Percentiles rank a stretch among this genome's conserved stretches.
Evolutionary conservation across 35 echinoderm and acorn worm species (phyloP).

Genomic region (Acanthaster planci): DNA sequence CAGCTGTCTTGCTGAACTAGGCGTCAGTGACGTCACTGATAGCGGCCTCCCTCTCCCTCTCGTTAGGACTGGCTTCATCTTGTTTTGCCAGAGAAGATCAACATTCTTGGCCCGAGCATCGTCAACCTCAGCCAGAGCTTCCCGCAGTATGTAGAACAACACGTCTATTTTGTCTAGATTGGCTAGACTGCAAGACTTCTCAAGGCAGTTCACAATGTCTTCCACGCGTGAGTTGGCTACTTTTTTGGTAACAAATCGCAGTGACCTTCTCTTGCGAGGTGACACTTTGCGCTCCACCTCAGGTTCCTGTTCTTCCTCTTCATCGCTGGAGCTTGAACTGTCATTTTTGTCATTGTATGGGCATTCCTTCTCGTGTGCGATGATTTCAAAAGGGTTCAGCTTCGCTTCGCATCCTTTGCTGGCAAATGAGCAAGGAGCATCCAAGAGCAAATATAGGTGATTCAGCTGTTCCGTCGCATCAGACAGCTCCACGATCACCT

Average conservation of each 20-base stretch:
- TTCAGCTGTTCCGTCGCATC: constrained; percentile 12
- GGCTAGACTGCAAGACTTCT: not conserved
- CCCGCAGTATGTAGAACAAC: not conserved
- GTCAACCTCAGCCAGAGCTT: not conserved
- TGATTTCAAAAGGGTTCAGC: not conserved
- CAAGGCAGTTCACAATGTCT: not conserved
- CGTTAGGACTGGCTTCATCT: not conserved
- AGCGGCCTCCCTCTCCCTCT: not conserved
- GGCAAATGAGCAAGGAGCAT: constrained; percentile 18
- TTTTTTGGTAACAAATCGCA: not conserved
- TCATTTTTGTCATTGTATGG: constrained; percentile 4
- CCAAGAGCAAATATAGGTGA: constrained; percentile 3
- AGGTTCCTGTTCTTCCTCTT: not conserved
- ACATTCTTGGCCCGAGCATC: not conserved
- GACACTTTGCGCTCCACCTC: not conserved
- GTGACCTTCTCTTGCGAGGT: constrained; percentile 4
- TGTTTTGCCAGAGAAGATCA: not conserved
- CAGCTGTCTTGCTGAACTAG: not conserved
- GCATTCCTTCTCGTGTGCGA: not conserved
- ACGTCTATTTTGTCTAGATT: not conserved
- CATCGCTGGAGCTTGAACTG: not conserved
- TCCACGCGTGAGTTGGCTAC: not conserved
- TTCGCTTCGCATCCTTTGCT: constrained; percentile 13
- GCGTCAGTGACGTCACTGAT: not conserved
- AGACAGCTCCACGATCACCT: constrained; percentile 13